phyloP scores from a whole-genome alignment of 2,888 invertebrate species.

The Clunio marinus region DNA sequence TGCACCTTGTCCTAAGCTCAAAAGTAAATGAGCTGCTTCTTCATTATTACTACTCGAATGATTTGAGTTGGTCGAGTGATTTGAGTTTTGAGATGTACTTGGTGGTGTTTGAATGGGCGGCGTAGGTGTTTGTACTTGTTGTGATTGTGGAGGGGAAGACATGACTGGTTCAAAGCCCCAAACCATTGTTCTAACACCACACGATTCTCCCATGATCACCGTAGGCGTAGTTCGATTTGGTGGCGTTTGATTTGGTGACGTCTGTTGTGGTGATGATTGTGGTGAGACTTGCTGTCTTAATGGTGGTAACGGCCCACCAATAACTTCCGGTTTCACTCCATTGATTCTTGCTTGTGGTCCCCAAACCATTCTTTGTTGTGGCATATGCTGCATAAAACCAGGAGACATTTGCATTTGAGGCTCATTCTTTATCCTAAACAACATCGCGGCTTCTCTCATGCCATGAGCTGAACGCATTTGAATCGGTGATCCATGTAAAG shows the following conservation, averaged over 20 bases:
- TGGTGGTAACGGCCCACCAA: slow-evolving; percentile 57
- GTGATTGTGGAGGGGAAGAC: slow-evolving; percentile 45
- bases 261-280: slow-evolving; percentile 47
- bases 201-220: slow-evolving; percentile 90
- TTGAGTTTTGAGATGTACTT: slow-evolving; percentile 43
- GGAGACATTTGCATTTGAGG: slow-evolving; percentile 40
- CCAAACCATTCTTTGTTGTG: slow-evolving; percentile 54
- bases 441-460: slow-evolving; percentile 50
- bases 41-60: slow-evolving; percentile 56
- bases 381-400: slow-evolving; percentile 29
- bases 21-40: slow-evolving; percentile 64
- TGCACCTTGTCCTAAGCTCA: slow-evolving; percentile 70
- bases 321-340: slow-evolving; percentile 78
- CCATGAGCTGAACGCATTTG: slow-evolving; percentile 53
- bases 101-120: slow-evolving; percentile 44
- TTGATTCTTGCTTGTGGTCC: slow-evolving; percentile 64
- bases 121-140: slow-evolving; percentile 41
- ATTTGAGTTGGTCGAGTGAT: slow-evolving; percentile 48
- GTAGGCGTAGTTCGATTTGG: slow-evolving; percentile 60
- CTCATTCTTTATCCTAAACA: slow-evolving; percentile 52
- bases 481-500: slow-evolving; percentile 48
- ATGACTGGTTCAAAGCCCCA: slow-evolving; percentile 55
- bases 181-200: slow-evolving; percentile 73
- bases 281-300: slow-evolving; percentile 46
- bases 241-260: slow-evolving; percentile 44